phyloP scores from a whole-genome alignment of 2,797 vertebrate species.

The Toxotes lorentzi region DNA sequence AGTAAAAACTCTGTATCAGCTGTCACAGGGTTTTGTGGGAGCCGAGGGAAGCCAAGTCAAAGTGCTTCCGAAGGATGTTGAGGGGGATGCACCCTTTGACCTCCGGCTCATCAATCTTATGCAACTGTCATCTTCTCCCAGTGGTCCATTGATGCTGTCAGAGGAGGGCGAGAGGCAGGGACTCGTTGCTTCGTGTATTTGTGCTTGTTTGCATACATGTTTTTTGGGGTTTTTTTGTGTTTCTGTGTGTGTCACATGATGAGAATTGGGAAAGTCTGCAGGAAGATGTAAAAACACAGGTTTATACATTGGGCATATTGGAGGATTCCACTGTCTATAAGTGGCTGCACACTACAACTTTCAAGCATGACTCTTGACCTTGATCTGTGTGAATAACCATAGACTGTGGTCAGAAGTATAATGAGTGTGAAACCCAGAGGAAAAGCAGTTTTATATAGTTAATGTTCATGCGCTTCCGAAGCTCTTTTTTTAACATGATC shows the following conservation, averaged over 20 bases:
- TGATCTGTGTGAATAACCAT: slow-evolving; percentile 12
- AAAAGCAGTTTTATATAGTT: neutral
- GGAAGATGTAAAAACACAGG: slow-evolving; percentile 5
- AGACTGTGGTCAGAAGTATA: neutral
- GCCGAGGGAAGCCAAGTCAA: slow-evolving; percentile 65
- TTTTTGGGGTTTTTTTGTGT: slow-evolving; percentile 13
- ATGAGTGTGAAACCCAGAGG: slow-evolving; percentile 5
- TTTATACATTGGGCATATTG: neutral
- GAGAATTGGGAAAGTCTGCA: slow-evolving; percentile 23
- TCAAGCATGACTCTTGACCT: slow-evolving; percentile 36
- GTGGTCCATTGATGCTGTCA: slow-evolving; percentile 61
- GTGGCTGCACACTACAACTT: slow-evolving; percentile 3
- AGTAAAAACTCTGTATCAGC: slow-evolving; percentile 60
- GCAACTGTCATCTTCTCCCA: slow-evolving; percentile 73
- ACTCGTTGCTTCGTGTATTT: slow-evolving; percentile 23
- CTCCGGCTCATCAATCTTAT: slow-evolving; percentile 80
- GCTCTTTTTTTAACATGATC: slow-evolving; percentile 15
- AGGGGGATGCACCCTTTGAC: slow-evolving; percentile 79
- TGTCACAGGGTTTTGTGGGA: slow-evolving; percentile 79
- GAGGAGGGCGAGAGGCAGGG: slow-evolving; percentile 43
- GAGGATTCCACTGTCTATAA: slow-evolving; percentile 3
- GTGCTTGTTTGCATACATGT: slow-evolving; percentile 28
- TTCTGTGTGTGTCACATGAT: slow-evolving; percentile 16
- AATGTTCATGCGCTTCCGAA: neutral
- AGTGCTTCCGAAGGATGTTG: slow-evolving; percentile 82